Percentiles rank a stretch among this genome's conserved stretches.
Evolutionary conservation across 2,113 vertebrate genomes (phyloP).

Genomic region (Silurus asotus): DNA sequence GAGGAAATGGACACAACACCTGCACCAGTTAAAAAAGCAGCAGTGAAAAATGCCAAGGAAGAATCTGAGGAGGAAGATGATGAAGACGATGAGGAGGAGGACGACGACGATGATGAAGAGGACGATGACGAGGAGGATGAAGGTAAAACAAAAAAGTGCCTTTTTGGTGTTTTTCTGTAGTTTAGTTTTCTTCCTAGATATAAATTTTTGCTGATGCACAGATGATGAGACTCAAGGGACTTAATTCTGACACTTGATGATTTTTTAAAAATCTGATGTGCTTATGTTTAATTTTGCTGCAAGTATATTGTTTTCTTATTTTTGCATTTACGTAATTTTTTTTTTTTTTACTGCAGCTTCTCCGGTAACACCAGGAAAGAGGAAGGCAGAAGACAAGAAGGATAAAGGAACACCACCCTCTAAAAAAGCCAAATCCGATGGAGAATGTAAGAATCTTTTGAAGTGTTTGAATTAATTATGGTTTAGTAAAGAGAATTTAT

Average conservation of each 20-base stretch:
- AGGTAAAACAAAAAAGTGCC: slow-evolving; percentile 37
- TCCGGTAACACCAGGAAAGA: slow-evolving; percentile 67
- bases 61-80: slow-evolving; percentile 80
- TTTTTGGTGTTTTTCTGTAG: background rate
- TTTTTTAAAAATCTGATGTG: slow-evolving; percentile 24
- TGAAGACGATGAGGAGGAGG: slow-evolving; percentile 75
- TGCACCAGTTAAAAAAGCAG: slow-evolving; percentile 79
- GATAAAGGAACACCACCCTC: slow-evolving; percentile 71
- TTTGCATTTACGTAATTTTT: background rate
- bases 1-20: slow-evolving; percentile 84
- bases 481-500: background rate
- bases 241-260: slow-evolving; percentile 20
- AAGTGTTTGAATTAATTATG: background rate
- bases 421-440: slow-evolving; percentile 74
- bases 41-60: slow-evolving; percentile 81
- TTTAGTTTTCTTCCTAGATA: background rate
- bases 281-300: too few species aligned
- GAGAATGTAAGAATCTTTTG: slow-evolving; percentile 59
- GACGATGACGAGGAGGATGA: slow-evolving; percentile 76
- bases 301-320: background rate
- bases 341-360: slow-evolving; percentile 46
- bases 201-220: background rate
- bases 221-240: slow-evolving; percentile 15
- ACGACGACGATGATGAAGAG: slow-evolving; percentile 78
- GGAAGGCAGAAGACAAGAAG: slow-evolving; percentile 74